These are phyloP conservation scores for Stichodactyla mertensii DNA, from an alignment of 64 coral and sea anemone genomes.

Conservation along the genomic window DNA sequence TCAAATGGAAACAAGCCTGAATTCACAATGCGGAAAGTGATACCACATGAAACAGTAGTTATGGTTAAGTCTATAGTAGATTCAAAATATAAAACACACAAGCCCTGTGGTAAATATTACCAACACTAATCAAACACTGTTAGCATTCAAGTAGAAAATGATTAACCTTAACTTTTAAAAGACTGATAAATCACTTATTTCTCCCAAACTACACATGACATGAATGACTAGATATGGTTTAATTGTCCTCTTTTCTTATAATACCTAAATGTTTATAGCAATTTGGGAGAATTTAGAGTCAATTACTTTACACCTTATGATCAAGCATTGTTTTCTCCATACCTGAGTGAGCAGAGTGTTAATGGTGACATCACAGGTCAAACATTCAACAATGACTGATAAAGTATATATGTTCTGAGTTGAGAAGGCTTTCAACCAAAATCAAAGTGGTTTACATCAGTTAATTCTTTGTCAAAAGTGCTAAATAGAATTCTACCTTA, in stretches of 20 bases:
- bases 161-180: not conserved
- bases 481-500: not conserved
- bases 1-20: slow-evolving; percentile 13
- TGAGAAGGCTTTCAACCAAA: not conserved
- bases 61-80: not conserved
- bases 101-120: not conserved
- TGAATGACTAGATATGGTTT: slow-evolving; percentile 6
- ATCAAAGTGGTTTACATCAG: not conserved
- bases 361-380: slow-evolving; percentile 18
- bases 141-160: not conserved
- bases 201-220: slow-evolving; percentile 7
- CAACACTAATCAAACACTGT: not conserved
- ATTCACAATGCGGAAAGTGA: slow-evolving; percentile 18
- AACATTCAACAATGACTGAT: slow-evolving; percentile 3
- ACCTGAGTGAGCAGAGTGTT: not conserved
- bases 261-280: not conserved
- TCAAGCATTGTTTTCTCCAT: slow-evolving; percentile 8
- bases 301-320: not conserved
- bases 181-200: not conserved
- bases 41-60: not conserved
- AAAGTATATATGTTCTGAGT: not conserved
- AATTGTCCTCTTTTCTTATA: slow-evolving; percentile 3
- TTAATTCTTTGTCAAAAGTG: not conserved
- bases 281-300: slow-evolving; percentile 19
- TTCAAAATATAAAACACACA: slow-evolving; percentile 5